A percentile compares a stretch with the other conserved stretches of the same genome.
phyloP scores from a whole-genome alignment of 2,888 invertebrate species.

The Lycia hirtaria region DNA sequence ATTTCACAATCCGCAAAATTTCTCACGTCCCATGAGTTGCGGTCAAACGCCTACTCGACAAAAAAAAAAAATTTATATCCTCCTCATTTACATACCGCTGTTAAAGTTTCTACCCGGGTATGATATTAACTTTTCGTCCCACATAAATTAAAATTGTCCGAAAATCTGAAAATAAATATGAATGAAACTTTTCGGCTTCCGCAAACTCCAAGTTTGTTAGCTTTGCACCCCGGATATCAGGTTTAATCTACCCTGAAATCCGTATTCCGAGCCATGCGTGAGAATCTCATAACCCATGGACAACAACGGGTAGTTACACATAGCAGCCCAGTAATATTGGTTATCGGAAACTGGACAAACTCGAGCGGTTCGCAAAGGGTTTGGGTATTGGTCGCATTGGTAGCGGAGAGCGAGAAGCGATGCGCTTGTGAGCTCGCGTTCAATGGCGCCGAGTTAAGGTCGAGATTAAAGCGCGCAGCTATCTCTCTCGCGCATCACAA shows the following conservation, averaged over 20 bases:
- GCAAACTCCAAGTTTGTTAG: slow-evolving; percentile 11
- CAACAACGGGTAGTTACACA: slow-evolving; percentile 33
- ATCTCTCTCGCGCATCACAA: no score
- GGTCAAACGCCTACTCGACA: no score
- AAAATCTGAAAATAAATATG: slow-evolving; percentile 16
- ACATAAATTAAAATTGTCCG: slow-evolving; percentile 11
- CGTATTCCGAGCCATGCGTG: slow-evolving; percentile 31
- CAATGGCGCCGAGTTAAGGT: no score
- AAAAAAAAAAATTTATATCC: no score
- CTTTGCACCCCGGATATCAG: slow-evolving; percentile 9
- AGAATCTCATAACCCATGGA: slow-evolving; percentile 29
- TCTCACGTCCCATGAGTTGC: no score
- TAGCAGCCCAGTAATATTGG: slow-evolving; percentile 34
- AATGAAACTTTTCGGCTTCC: slow-evolving; percentile 8
- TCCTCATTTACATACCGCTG: background rate
- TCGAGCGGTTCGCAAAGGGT: slow-evolving; percentile 39
- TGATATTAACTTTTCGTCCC: slow-evolving; percentile 9
- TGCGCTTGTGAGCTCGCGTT: background rate
- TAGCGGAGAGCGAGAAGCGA: slow-evolving; percentile 4
- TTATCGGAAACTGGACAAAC: slow-evolving; percentile 32
- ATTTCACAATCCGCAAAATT: no score
- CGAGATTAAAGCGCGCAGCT: no score
- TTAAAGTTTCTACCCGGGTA: background rate
- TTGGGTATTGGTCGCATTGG: slow-evolving; percentile 8
- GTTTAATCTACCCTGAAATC: slow-evolving; percentile 23